phyloP scores from a whole-genome alignment of 2,797 vertebrate species.

The Sylvia borin region DNA sequence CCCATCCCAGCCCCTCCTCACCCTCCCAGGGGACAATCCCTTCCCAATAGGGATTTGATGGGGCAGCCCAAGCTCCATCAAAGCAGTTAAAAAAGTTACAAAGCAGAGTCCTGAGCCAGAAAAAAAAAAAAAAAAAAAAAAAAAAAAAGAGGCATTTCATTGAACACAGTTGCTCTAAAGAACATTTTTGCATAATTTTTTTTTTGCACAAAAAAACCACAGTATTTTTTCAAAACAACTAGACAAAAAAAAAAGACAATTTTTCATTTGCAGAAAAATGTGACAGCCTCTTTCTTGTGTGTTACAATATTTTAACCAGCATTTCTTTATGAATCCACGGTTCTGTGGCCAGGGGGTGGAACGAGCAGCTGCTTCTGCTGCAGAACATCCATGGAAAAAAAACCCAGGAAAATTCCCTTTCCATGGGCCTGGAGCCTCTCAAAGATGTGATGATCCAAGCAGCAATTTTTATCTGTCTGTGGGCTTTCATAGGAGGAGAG shows the following conservation, averaged over 20 bases:
- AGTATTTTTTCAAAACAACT: not conserved
- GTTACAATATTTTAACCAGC: not conserved
- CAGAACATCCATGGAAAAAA: not conserved
- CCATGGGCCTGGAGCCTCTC: not conserved
- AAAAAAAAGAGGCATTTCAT: not conserved
- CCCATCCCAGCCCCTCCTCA: not conserved
- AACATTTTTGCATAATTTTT: not conserved
- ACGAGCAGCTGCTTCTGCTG: not conserved
- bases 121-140: not conserved
- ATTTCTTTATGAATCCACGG: not conserved
- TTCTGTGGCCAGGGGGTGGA: not conserved
- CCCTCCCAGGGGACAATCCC: not conserved
- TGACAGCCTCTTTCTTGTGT: not conserved
- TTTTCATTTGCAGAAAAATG: not conserved
- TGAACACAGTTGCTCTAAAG: not conserved
- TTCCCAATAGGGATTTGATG: not conserved
- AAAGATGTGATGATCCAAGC: not conserved
- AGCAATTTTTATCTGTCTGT: conserved; percentile 26
- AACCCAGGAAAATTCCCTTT: not conserved
- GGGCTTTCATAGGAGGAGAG: not conserved
- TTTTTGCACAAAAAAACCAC: not conserved
- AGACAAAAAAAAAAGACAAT: no score
- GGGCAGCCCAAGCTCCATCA: not conserved
- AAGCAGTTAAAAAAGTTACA: no score
- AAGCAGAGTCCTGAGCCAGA: not conserved